Evolutionary conservation across 2,797 vertebrate genomes (phyloP).

Genomic region (Crax fasciolata): DNA sequence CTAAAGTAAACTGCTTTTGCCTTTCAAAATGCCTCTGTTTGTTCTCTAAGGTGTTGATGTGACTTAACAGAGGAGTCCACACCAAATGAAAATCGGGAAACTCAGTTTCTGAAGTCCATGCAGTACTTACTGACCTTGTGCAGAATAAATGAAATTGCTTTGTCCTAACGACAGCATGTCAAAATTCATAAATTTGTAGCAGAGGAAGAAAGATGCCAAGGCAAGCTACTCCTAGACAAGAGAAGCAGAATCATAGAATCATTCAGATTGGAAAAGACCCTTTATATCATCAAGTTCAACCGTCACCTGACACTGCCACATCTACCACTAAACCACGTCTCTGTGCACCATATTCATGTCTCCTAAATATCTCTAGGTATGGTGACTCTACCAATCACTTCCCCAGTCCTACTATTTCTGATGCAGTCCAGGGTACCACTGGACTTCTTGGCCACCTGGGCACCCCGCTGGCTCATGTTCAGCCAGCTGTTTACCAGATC

Average conservation of each 20-base stretch:
- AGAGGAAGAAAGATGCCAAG: neutral
- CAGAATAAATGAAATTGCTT: conserved; percentile 1
- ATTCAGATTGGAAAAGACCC: neutral
- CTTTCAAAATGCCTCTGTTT: neutral
- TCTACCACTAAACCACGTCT: neutral
- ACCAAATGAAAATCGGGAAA: neutral
- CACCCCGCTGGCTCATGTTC: too few species aligned
- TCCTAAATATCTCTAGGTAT: neutral
- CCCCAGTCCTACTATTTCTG: neutral
- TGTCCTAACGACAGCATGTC: neutral
- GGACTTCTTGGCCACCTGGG: too few species aligned
- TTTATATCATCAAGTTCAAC: neutral
- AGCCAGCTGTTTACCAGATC: too few species aligned
- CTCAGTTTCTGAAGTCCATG: neutral
- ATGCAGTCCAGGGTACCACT: too few species aligned
- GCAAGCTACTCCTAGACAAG: neutral
- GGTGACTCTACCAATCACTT: neutral
- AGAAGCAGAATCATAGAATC: neutral
- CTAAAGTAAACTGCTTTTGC: neutral
- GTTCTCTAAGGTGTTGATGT: neutral
- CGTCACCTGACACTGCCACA: neutral
- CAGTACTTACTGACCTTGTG: neutral
- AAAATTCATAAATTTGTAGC: conserved; percentile 6
- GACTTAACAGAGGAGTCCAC: neutral
- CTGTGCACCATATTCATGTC: neutral